Evolutionary conservation across 2,888 invertebrate genomes (phyloP).

Genomic region (Ischnura elegans): DNA sequence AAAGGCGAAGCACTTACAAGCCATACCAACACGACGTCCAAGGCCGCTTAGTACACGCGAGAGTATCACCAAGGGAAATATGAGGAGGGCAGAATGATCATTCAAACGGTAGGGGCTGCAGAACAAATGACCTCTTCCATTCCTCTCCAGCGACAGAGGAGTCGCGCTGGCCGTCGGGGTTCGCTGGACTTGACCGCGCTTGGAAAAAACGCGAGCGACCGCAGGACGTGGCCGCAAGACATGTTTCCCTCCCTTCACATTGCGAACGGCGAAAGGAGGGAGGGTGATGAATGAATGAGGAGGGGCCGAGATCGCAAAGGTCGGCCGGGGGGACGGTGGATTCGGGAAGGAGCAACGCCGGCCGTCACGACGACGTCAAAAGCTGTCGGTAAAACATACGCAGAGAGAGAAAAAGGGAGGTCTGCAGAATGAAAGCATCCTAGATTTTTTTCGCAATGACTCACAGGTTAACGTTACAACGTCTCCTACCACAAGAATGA

Average conservation of each 20-base stretch:
- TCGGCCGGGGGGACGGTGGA: background rate
- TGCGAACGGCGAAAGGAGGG: background rate
- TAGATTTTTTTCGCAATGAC: too few relatives aligned
- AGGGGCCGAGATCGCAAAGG: background rate
- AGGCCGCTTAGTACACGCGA: background rate
- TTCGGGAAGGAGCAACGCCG: background rate
- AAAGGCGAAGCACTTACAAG: too few relatives aligned
- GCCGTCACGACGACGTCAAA: background rate
- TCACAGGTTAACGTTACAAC: too few relatives aligned
- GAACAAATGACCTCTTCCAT: conserved; percentile 10
- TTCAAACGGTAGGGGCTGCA: background rate
- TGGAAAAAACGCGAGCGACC: background rate
- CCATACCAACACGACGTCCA: too few relatives aligned
- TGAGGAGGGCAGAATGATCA: background rate
- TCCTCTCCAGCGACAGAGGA: background rate
- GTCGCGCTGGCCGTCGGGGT: conserved; percentile 32
- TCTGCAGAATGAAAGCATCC: too few relatives aligned
- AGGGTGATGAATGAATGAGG: background rate
- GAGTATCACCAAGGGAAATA: background rate
- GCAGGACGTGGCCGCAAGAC: background rate
- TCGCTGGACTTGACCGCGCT: background rate
- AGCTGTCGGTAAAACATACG: background rate
- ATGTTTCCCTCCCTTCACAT: background rate
- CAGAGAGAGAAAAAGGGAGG: too few relatives aligned
- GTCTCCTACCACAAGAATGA: too few relatives aligned